Conservation (phyloP, 2,888 invertebrate species). For the Stratiomys singularior region DNA sequence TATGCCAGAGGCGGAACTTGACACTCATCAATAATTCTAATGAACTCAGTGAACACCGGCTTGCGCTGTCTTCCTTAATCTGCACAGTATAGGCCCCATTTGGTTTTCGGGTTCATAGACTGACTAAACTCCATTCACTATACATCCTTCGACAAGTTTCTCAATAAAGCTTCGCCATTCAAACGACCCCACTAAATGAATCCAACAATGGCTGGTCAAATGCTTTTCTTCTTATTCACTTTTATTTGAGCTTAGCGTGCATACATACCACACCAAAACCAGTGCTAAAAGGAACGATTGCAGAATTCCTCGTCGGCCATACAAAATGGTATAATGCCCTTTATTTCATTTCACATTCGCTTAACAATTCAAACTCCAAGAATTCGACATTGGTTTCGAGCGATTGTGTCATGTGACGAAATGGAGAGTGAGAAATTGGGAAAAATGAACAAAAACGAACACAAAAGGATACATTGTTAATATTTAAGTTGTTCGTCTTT, state of each 20-base stretch:
- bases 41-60: no score
- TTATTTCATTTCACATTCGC: background rate
- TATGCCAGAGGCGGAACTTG: no score
- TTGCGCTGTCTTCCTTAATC: no score
- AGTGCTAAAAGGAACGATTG: background rate
- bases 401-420: background rate
- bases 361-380: slow-evolving; percentile 21
- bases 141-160: background rate
- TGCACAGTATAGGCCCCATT: no score
- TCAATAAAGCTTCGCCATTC: slow-evolving; percentile 1
- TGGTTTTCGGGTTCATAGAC: no score
- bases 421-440: background rate
- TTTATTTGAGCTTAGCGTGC: slow-evolving; percentile 34
- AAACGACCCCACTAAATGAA: slow-evolving; percentile 12
- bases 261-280: background rate
- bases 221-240: slow-evolving; percentile 17
- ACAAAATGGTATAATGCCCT: slow-evolving; percentile 5
- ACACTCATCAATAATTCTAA: no score
- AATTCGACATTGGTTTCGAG: slow-evolving; percentile 16
- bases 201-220: slow-evolving; percentile 28
- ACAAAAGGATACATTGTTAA: slow-evolving; percentile 37
- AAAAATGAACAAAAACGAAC: no score
- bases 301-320: background rate
- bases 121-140: background rate
- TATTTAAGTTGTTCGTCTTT: slow-evolving; percentile 33